Conservation (phyloP, 2,797 vertebrate species). For the Calcarius lapponicus region DNA sequence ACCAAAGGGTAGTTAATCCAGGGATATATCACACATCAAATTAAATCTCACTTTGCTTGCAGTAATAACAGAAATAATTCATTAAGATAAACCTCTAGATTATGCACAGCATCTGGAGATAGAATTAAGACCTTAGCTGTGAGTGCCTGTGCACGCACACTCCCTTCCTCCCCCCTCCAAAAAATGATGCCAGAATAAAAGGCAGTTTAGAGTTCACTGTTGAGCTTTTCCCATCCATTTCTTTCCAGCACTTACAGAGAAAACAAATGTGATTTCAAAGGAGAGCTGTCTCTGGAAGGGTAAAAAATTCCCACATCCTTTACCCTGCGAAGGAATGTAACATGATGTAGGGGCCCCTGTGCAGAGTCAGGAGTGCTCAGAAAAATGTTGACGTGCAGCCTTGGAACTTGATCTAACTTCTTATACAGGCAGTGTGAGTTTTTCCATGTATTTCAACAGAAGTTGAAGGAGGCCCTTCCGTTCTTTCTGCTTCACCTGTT, state of each 20-base stretch:
- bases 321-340: not conserved
- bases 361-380: slow-evolving; percentile 29
- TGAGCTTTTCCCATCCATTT: slow-evolving; percentile 30
- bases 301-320: slow-evolving; percentile 47
- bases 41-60: slow-evolving; percentile 71
- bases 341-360: slow-evolving; percentile 21
- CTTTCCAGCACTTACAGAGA: not conserved
- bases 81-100: slow-evolving; percentile 74
- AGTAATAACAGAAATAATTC: slow-evolving; percentile 75
- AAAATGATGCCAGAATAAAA: slow-evolving; percentile 29
- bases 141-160: slow-evolving; percentile 16
- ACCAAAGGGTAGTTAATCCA: slow-evolving; percentile 69
- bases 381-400: not conserved
- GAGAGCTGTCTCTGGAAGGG: slow-evolving; percentile 36
- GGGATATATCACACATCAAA: slow-evolving; percentile 72
- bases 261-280: slow-evolving; percentile 49
- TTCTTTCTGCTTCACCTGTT: not conserved
- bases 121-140: slow-evolving; percentile 65
- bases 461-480: not conserved
- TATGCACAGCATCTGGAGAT: slow-evolving; percentile 70
- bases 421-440: not conserved
- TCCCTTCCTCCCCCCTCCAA: slow-evolving; percentile 15
- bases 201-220: not conserved
- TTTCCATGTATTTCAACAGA: not conserved
- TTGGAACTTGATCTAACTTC: slow-evolving; percentile 37